Base-by-base conservation (phyloP, 2,797 vertebrate species). In the Sebastes jordani region DNA sequence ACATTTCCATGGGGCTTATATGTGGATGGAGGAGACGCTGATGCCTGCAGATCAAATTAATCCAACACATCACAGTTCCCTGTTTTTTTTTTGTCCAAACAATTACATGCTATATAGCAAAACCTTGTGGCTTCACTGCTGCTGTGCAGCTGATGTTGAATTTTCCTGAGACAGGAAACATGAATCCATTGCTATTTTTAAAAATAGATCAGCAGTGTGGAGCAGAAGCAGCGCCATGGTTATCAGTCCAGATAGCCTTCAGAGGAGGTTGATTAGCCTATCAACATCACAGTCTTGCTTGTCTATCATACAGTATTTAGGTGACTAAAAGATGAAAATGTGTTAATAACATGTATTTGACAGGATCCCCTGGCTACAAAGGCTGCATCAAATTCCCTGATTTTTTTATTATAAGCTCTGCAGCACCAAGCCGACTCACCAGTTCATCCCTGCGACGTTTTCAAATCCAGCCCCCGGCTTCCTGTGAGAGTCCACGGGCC, bases 381-480 rank as follows among this genome's bases (percentile, higher is more conserved):
- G 1, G 11, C 16, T 59, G 23, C 4, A 30, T 36, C 3, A 16
- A 59, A 52, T 11, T 23, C 11, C 5, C 11, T 4, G 6, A 2
- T 46, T 25, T 62, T 62, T 49, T 18, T 3, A 27, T 46, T 27
- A 2, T 3, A 4, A 11, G 34, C 34, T 46, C 42, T 9, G 56
- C 56, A 30, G 80, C 82, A 63, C 13, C 78, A 34, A 34, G 60
- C 60, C 27, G 66, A 93, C 94, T 94, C 91, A 95, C 93, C 90
- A 87, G 69, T 84, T 54, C 83, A 77, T 92, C 75, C 88, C 87
- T 84, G 90, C 93, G 89, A 87, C 89, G 76, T 67, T 82, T 82
- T 86, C 61, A 90, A 95, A 93, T 92, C 91, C 92, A 94, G 87
- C 84, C 89, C 91, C 87, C 70, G 93, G 94, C 92, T 93, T 84